Conservation (phyloP, 1,140 invertebrate genomes). For the Helicoverpa armigera region DNA sequence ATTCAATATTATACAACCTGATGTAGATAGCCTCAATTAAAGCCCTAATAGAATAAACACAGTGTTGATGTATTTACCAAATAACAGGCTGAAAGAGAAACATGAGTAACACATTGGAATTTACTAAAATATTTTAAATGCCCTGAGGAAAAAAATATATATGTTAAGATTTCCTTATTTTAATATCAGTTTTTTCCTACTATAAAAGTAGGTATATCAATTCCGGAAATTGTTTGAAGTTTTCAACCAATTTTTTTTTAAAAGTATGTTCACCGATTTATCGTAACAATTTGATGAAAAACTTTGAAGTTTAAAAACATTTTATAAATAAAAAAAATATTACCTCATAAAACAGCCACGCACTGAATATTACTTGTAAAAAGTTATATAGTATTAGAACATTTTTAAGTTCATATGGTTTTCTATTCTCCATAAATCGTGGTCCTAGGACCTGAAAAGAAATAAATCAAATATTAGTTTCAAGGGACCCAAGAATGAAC, state of each 20-base stretch:
- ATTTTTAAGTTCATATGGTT: slow-evolving; percentile 93
- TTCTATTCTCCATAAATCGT: slow-evolving; percentile 95
- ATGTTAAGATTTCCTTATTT: no score
- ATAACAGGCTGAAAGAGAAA: not conserved
- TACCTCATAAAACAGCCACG: slow-evolving; percentile 95
- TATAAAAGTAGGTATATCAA: no score
- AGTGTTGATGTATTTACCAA: slow-evolving; percentile 1
- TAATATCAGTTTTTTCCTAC: no score
- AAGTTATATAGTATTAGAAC: slow-evolving; percentile 95
- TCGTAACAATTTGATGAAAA: not conserved
- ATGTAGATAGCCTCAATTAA: not conserved
- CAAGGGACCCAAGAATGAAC: not conserved
- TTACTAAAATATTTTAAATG: no score
- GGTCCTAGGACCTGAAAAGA: slow-evolving; percentile 92
- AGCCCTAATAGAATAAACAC: not conserved
- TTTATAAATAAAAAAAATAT: slow-evolving; percentile 62
- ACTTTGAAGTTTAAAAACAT: not conserved
- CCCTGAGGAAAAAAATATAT: no score
- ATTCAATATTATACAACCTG: no score
- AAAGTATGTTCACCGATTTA: no score
- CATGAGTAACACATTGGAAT: not conserved
- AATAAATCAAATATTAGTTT: slow-evolving; percentile 57
- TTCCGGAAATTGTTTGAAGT: no score
- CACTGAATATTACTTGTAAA: slow-evolving; percentile 94
- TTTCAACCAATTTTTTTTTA: no score